Conservation (phyloP, 1,140 invertebrate species). For the Calliphora vicina region DNA sequence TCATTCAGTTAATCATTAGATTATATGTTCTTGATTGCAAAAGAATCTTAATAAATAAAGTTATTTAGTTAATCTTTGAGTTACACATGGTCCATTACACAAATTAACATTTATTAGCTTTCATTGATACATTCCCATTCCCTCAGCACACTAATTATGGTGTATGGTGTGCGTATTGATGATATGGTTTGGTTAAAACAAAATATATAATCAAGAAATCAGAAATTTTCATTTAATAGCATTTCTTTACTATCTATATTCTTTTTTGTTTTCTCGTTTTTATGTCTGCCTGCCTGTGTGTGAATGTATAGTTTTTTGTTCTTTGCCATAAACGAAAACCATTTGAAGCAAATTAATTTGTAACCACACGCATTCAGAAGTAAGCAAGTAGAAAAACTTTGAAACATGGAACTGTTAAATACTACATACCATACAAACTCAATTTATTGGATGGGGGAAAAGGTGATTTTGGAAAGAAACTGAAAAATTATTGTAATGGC, state of each 20-base stretch:
- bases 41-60: not conserved
- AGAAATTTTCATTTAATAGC: not conserved
- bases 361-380: not conserved
- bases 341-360: conserved; percentile 23
- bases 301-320: not conserved
- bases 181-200: no score
- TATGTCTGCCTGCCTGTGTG: not conserved
- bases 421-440: no score
- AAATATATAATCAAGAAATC: not conserved
- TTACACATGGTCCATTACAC: not conserved
- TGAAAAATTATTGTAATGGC: no score
- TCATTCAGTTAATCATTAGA: no score
- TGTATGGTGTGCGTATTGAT: not conserved
- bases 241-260: no score
- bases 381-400: conserved; percentile 16
- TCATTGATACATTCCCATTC: not conserved
- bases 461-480: no score
- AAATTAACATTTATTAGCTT: not conserved
- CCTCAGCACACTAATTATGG: not conserved
- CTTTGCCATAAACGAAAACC: not conserved
- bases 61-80: not conserved
- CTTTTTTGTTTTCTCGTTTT: no score
- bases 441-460: no score
- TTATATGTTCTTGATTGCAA: not conserved
- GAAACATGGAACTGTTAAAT: conserved; percentile 4